A percentile compares a stretch with the other conserved stretches of the same genome.
These are phyloP conservation scores for Gobio occitaniae DNA, from an alignment of 2,797 vertebrate genomes.

Conservation along the genomic window DNA sequence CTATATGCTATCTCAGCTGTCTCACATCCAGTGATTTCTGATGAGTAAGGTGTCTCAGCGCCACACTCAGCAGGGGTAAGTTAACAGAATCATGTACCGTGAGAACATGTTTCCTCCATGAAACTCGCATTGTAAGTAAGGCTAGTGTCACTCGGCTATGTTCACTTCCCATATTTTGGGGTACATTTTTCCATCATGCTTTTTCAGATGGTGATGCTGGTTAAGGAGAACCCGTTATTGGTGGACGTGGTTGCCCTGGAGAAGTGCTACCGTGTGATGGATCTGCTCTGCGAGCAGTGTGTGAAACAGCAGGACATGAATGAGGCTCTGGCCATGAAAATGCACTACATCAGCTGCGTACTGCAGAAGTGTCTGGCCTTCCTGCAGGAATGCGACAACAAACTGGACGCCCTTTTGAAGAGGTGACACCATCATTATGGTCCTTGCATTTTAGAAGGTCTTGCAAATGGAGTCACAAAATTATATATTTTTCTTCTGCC, in stretches of 20 bases:
- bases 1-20: slow-evolving; percentile 27
- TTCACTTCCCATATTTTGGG: background rate
- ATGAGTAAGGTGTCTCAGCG: slow-evolving; percentile 35
- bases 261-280: slow-evolving; percentile 89
- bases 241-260: slow-evolving; percentile 84
- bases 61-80: slow-evolving; percentile 30
- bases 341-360: slow-evolving; percentile 94
- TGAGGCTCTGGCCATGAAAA: slow-evolving; percentile 95
- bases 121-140: slow-evolving; percentile 25
- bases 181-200: background rate
- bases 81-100: slow-evolving; percentile 37
- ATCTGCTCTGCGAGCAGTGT: slow-evolving; percentile 94
- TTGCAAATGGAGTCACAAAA: slow-evolving; percentile 13
- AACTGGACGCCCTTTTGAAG: slow-evolving; percentile 88
- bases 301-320: slow-evolving; percentile 98
- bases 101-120: slow-evolving; percentile 9
- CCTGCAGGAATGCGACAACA: slow-evolving; percentile 87
- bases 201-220: slow-evolving; percentile 87
- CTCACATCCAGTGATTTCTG: slow-evolving; percentile 40
- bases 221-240: slow-evolving; percentile 91
- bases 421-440: slow-evolving; percentile 74
- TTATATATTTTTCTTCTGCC: background rate
- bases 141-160: background rate
- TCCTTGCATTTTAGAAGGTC: background rate
- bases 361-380: slow-evolving; percentile 89